phyloP scores from a whole-genome alignment of 2,113 vertebrate genomes.

The Micronycteris hirsuta region DNA sequence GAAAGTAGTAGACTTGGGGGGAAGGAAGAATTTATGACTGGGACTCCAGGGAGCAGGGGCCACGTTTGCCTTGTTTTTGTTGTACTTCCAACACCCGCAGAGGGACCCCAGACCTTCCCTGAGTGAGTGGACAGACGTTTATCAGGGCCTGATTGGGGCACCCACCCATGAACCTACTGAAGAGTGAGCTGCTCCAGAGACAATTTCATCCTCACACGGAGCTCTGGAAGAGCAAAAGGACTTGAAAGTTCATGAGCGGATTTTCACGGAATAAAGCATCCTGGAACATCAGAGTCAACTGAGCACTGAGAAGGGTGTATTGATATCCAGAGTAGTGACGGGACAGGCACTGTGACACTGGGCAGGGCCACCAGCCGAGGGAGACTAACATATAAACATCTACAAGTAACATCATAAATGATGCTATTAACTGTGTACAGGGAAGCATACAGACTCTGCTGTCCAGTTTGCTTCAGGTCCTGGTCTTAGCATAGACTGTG shows the following conservation, averaged over 20 bases:
- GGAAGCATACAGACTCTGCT: neutral
- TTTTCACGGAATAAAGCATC: neutral
- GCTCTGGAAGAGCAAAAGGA: neutral
- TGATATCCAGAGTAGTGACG: accelerated
- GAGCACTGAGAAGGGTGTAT: neutral
- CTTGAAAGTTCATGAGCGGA: neutral
- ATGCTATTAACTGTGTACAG: neutral
- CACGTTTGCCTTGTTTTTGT: neutral
- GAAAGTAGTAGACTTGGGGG: neutral
- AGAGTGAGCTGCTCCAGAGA: neutral
- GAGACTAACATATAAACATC: neutral
- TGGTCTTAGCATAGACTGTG: neutral
- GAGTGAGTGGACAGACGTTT: neutral
- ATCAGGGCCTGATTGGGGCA: neutral
- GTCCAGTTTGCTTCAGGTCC: neutral
- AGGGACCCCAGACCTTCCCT: neutral
- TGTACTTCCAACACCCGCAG: no score
- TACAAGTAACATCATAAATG: neutral
- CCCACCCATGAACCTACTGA: neutral
- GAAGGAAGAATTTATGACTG: neutral
- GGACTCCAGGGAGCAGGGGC: neutral
- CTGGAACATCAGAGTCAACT: neutral
- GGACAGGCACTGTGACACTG: accelerated
- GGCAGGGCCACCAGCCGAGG: neutral
- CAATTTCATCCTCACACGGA: neutral